Base-by-base conservation (phyloP, 2,113 vertebrate genomes). In the Chaenogobius annularis region DNA sequence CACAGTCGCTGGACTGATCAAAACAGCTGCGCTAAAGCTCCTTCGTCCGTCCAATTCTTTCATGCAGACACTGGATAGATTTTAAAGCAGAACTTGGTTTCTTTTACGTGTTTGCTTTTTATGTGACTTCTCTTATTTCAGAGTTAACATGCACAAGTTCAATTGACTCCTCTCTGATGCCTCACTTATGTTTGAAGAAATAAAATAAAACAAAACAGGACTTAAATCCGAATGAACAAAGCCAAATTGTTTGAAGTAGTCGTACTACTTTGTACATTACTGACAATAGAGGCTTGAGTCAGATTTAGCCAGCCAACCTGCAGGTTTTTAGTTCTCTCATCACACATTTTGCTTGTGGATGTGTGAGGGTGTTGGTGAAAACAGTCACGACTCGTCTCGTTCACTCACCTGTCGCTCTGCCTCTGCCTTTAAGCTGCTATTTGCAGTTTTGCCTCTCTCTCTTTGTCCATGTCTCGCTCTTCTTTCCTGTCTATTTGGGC, bases 1-100 rank as follows among this genome's bases (percentile, higher is more conserved):
- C 58, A 64, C 73, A 43, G 23, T 73, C 71, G 8, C 69, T 66
- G 17, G 63, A 20, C 66, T 59, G 44, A 81, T 83, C 69, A 68
- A 61, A 66, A 61, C 75, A 59, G 72, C 81, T 6, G 7, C 17
- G 67, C 69, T 67, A 55, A 3, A 10, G 72, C 66, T 46, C 26
- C 72, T 72, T 64, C 50, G 47, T 10, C 20, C 17, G 35, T n/a
- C 12, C 31, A 66, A 82, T 64, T 43, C 80, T 54, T 65, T 66
- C 59, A n/a, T 69, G 78, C 69, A 47, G 50, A 65, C 43, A 35
- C 5, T 7, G 19, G 23, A 35, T 37, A 47, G 13, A 35, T 19
- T 11, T 23, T 13, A 14, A 23, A 58, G 20, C 55, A 26, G 20
- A 26, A 6, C 11, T 1, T 23, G 40, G 61, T n/a, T 63, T 17